Conservation (phyloP, 2,113 vertebrate species). For the Esox niger region DNA sequence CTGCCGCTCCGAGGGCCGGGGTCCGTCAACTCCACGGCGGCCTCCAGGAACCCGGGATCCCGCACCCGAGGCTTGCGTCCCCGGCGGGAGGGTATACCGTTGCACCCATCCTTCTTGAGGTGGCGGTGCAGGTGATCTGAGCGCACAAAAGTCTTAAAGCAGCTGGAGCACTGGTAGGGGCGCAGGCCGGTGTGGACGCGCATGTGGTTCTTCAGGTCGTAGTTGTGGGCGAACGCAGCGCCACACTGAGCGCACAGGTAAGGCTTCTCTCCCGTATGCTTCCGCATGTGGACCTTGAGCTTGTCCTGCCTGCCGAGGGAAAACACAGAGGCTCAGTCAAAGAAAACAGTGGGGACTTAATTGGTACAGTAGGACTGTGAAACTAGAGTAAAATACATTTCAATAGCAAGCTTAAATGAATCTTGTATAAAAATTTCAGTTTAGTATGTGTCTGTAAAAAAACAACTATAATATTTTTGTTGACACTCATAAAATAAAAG, state of each 20-base stretch:
- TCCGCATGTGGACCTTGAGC: conserved; percentile 98
- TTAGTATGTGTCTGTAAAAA: too few species aligned
- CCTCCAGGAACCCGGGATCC: conserved; percentile 67
- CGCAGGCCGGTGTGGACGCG: conserved; percentile 95
- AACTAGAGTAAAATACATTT: too few species aligned
- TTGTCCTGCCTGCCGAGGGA: conserved; percentile 90
- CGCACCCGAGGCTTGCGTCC: conserved; percentile 88
- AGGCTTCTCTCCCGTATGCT: conserved; percentile 98
- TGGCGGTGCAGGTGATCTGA: conserved; percentile 98
- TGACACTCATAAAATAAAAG: too few species aligned
- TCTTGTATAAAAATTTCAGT: too few species aligned
- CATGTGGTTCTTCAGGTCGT: conserved; percentile 99
- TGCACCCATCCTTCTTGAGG: conserved; percentile 98
- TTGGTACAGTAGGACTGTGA: too few species aligned
- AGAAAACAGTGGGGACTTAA: conserved; percentile 5
- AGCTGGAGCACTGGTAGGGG: conserved; percentile 98
- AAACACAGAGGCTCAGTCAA: conserved; percentile 27
- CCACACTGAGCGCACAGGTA: conserved; percentile 97
- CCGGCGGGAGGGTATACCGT: conserved; percentile 88
- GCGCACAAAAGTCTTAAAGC: conserved; percentile 97
- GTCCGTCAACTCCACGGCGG: conserved; percentile 47
- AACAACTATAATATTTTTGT: too few species aligned
- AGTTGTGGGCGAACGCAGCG: conserved; percentile 97
- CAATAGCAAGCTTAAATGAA: too few species aligned
- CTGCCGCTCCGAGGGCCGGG: conserved; percentile 50